Evolutionary conservation across 2,113 vertebrate species (phyloP), one percentile per base, ranked within the genome.

Genomic region (Upupa epops): DNA sequence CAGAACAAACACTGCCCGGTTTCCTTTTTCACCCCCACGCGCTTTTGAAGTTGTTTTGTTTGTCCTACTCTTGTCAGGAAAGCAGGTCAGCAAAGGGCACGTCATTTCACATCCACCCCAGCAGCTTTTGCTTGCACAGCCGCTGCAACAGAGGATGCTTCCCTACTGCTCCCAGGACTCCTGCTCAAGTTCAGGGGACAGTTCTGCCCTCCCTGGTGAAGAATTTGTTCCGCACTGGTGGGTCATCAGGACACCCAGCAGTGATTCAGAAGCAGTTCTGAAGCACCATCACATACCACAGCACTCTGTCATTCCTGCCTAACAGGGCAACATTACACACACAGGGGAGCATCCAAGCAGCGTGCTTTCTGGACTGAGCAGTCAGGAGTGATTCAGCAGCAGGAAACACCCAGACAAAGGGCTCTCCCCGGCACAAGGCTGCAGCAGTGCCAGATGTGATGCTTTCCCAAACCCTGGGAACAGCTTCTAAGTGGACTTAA

Each of bases 111-210:
- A 71, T 40, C 56, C 79, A 82, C 24, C 13, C 59, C 36, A 40
- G 40, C 69, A 71, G 45, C 54, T 28, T 76, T 9, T 71, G 52
- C 80, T 79, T 52, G 10, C 0, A 2, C 49, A 83, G 71, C 32
- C 4, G 0, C 37, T 1, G 2, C 0, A 0, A 22, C 25, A 37
- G 29, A 68, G 58, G 20, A 75, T 9, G 31, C 86, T 34, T 32
- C 19, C 0, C 42, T 58, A 11, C 17, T 1, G 3, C 72, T 0
- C 13, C 10, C 17, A 24, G 20, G 32, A 55, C 34, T 25, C 4
- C 17, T 25, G 32, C 12, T 0, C 0, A 25, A 49, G 25, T 2
- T 7, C 13, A 36, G 60, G 60, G 20, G 0, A n/a, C 1, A 8
- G 18, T 37, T 55, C 7, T 11, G 11, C 21, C 19, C 1, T 55